Conservation (phyloP, 2,888 invertebrate species). For the Brachypterus glaber region DNA sequence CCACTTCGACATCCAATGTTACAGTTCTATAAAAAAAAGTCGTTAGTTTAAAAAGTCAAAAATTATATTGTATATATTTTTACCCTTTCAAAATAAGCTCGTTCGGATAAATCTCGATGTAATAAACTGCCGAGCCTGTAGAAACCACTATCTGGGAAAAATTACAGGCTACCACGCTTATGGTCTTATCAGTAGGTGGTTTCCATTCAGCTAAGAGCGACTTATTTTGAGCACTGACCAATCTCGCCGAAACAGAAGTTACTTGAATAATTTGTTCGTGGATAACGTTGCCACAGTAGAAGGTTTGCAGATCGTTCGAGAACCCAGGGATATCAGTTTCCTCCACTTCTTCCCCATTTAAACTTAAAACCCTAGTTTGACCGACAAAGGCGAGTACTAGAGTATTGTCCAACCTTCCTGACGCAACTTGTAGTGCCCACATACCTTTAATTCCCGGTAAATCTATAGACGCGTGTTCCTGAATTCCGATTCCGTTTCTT, state of each 20-base stretch:
- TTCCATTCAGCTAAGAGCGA: conserved; percentile 63
- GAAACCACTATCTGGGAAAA: conserved; percentile 70
- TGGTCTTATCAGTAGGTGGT: conserved; percentile 58
- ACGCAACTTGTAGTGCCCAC: conserved; percentile 82
- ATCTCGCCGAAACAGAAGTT: conserved; percentile 61
- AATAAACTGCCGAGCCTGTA: conserved; percentile 78
- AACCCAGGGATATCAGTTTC: conserved; percentile 93
- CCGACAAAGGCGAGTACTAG: conserved; percentile 94
- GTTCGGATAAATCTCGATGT: conserved; percentile 61
- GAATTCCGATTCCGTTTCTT: conserved; percentile 96
- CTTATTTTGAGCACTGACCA: conserved; percentile 60
- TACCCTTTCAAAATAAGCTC: conserved; percentile 53
- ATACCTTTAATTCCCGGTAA: conserved; percentile 95
- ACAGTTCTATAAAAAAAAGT: conserved; percentile 48
- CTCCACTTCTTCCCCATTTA: conserved; percentile 95
- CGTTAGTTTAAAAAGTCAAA: no score
- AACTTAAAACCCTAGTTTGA: conserved; percentile 80
- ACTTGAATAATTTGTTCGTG: conserved; percentile 62
- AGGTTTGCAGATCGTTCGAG: conserved; percentile 84
- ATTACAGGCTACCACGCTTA: conserved; percentile 84
- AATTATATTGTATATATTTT: no score
- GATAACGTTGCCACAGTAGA: conserved; percentile 86
- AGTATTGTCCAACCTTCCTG: conserved; percentile 64
- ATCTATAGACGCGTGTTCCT: conserved; percentile 96
- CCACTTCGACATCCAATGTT: conserved; percentile 86